Base-by-base conservation (phyloP, 1,140 invertebrate genomes). In the Drosophila serrata region DNA sequence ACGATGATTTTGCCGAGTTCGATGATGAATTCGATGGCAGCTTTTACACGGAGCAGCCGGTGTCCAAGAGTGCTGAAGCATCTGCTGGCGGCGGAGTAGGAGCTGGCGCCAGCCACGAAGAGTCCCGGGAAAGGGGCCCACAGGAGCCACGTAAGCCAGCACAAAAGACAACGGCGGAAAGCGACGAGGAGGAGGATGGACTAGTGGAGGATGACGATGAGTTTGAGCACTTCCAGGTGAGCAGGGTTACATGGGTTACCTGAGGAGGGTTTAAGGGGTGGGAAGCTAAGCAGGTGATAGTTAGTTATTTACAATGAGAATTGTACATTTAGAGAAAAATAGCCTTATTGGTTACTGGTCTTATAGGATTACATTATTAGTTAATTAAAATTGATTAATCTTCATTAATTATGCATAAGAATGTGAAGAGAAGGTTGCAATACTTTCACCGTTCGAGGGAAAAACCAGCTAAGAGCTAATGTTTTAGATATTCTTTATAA, bases 1-100 rank as follows among this genome's bases (percentile, higher is more conserved):
- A 79, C 39, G 97, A 98, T 95, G 98, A 99, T 86, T 99, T 99
- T 95, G 98, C 98, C 2, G 98, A 99, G 93, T 99, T 99, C 94
- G 98, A 99, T 93, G 97, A 99, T 86, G 97, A 98, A 93, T 97
- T 97, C 78, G 95, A 96, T 51, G 95, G 95, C 79, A 94, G 94
- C 19, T 91, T 75, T 58, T 84, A 82, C 15, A 74, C 74, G 9
- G 75, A 59, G 43, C 67, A 59, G 35, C 67, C 73, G 13, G 70
- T 59, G 33, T 48, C 84, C 11, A 82, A 87, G 46, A 84, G 82
- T 55, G 80, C 84, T 9, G 82, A 82, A 5, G 62, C 51, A 9
- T 35, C 68, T 6, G 48, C 42, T 4, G 73, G 37, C 13, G 73
- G 37, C 13, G 70, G 43, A 24, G 55, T 22, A 8, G 70, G 45